Evolutionary conservation across 37 sponge, comb jelly and placozoan genomes (phyloP).

Genomic region (Beroe ovata): DNA sequence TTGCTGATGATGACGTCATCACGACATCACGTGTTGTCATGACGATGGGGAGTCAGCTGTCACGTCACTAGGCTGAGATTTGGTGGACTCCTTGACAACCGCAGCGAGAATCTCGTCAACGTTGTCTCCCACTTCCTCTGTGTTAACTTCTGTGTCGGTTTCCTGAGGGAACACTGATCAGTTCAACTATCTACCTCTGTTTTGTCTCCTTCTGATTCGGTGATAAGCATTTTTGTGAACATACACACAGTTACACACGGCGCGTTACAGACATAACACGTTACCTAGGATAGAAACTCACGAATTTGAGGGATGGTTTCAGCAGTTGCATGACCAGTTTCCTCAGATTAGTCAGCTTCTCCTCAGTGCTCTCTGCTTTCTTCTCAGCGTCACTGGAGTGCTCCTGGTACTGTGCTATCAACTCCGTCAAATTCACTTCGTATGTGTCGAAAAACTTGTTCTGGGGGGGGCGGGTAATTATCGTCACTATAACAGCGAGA

Average conservation of each 20-base stretch:
- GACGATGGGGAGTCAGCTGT: too few species aligned
- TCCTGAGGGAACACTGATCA: neutral
- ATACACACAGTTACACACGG: too few species aligned
- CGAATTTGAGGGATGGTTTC: conserved; percentile 56
- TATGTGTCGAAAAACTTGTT: conserved; percentile 64
- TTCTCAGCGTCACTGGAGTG: conserved; percentile 41
- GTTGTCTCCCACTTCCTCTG: conserved; percentile 40
- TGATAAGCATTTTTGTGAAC: too few species aligned
- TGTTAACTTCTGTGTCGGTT: conserved; percentile 1
- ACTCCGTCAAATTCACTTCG: conserved; percentile 58
- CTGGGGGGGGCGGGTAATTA: conserved; percentile 22
- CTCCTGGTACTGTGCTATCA: conserved; percentile 63
- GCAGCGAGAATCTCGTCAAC: conserved; percentile 59
- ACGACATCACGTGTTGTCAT: neutral
- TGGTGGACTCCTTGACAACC: conserved; percentile 36
- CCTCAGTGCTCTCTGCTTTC: conserved; percentile 18
- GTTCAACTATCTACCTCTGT: neutral
- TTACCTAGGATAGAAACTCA: neutral
- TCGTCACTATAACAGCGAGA: too few species aligned
- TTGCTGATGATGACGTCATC: neutral
- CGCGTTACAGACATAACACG: conserved; percentile 7
- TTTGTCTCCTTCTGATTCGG: too few species aligned
- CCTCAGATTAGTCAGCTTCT: conserved; percentile 11
- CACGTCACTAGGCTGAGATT: conserved; percentile 10
- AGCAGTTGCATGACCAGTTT: conserved; percentile 66